Conservation (phyloP, 2,797 vertebrate genomes). For the Sebastiscus tertius region DNA sequence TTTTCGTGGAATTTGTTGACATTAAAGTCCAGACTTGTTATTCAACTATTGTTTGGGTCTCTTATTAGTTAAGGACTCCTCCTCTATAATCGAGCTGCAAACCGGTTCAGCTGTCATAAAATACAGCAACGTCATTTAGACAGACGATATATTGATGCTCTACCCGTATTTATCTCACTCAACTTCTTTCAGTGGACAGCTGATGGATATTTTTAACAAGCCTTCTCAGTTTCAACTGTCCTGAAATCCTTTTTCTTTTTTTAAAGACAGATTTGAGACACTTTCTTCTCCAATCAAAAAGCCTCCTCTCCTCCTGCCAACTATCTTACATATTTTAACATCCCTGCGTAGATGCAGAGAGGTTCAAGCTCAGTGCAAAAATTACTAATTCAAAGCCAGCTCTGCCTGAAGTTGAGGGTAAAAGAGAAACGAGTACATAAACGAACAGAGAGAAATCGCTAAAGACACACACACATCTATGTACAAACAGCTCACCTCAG, state of each 20-base stretch:
- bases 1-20: too few relatives aligned
- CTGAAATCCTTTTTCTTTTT: neutral
- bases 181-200: neutral
- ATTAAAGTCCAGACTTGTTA: too few relatives aligned
- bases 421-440: neutral
- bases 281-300: neutral
- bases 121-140: neutral
- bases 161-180: neutral
- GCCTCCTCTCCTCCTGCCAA: neutral
- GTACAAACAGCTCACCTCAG: slow-evolving; percentile 85
- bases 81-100: neutral
- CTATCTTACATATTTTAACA: neutral
- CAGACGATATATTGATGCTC: too few relatives aligned
- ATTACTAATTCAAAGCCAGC: neutral
- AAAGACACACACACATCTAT: neutral
- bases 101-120: neutral
- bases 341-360: neutral
- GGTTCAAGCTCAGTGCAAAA: neutral
- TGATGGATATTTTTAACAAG: neutral
- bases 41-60: too few relatives aligned
- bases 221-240: neutral
- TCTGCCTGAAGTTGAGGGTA: neutral
- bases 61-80: too few relatives aligned
- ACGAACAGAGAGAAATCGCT: neutral
- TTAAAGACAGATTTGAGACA: neutral